Conservation (phyloP, 2,888 invertebrate genomes). For the Acrocyrtus sp. region DNA sequence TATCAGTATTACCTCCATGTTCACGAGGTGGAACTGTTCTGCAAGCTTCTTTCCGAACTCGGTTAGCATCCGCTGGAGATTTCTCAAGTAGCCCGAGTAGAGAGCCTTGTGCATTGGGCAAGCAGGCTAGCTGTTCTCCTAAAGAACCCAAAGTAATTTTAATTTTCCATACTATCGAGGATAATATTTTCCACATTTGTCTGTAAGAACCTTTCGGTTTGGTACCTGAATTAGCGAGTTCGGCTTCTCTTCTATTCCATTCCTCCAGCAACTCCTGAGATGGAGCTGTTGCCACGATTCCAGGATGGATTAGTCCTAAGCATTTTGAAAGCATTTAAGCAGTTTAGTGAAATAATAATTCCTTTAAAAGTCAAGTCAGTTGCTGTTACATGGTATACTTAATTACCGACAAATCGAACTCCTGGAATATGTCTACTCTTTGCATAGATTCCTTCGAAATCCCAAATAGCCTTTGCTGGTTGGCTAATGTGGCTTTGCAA, state of each 20-base stretch:
- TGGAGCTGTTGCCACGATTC: conserved; percentile 53
- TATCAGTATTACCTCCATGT: conserved; percentile 58
- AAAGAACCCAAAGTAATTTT: too few relatives aligned
- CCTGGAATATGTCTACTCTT: conserved; percentile 57
- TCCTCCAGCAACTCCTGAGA: conserved; percentile 44
- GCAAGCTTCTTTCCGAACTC: conserved; percentile 48
- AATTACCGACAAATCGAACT: conserved; percentile 44
- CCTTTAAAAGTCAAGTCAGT: neutral
- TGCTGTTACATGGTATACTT: too few relatives aligned
- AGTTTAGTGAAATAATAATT: neutral
- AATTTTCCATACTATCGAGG: conserved; percentile 12
- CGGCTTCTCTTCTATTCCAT: conserved; percentile 52
- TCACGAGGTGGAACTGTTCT: conserved; percentile 56
- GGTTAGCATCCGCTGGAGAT: conserved; percentile 29
- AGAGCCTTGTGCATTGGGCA: conserved; percentile 28
- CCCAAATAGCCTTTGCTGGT: conserved; percentile 55
- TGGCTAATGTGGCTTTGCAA: conserved; percentile 38
- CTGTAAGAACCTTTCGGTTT: conserved; percentile 17
- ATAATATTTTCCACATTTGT: conserved; percentile 1
- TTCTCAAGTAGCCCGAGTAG: conserved; percentile 49
- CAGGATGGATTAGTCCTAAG: conserved; percentile 57
- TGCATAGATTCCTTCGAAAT: conserved; percentile 56
- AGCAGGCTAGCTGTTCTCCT: conserved; percentile 46
- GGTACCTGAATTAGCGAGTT: conserved; percentile 35
- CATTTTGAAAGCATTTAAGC: too few relatives aligned